Evolutionary conservation across 2,113 vertebrate species (phyloP).

Genomic region (Pionites leucogaster): DNA sequence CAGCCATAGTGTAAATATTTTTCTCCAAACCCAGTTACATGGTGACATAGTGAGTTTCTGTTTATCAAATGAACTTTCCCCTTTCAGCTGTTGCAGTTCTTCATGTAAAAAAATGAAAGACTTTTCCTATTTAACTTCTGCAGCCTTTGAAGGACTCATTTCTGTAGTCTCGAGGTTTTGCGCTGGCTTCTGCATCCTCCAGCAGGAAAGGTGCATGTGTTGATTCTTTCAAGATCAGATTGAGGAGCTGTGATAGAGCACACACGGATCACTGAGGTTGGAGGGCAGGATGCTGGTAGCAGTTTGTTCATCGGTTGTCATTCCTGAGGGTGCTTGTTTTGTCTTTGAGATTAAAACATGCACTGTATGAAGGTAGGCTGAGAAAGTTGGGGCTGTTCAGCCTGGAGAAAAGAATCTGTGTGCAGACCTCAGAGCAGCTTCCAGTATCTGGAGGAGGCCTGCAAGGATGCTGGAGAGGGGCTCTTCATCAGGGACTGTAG

Average conservation of each 20-base stretch:
- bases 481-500: not conserved
- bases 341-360: not conserved
- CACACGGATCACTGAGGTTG: rapidly evolving
- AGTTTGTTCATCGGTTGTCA: not conserved
- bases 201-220: not conserved
- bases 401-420: not conserved
- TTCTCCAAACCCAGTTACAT: not conserved
- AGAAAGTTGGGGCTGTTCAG: not conserved
- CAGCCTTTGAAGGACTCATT: not conserved
- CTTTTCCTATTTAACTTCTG: not conserved
- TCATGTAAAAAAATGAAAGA: not conserved
- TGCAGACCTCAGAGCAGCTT: not conserved
- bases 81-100: not conserved
- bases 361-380: not conserved
- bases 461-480: not conserved
- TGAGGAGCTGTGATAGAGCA: not conserved
- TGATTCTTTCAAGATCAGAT: not conserved
- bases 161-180: not conserved
- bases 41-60: not conserved
- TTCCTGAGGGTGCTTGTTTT: not conserved
- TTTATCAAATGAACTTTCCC: constrained; percentile 1
- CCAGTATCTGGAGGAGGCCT: not conserved
- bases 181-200: not conserved
- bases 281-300: not conserved
- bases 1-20: constrained; percentile 37